Conservation (phyloP, 2,113 vertebrate species). For the Rallus limicola region DNA sequence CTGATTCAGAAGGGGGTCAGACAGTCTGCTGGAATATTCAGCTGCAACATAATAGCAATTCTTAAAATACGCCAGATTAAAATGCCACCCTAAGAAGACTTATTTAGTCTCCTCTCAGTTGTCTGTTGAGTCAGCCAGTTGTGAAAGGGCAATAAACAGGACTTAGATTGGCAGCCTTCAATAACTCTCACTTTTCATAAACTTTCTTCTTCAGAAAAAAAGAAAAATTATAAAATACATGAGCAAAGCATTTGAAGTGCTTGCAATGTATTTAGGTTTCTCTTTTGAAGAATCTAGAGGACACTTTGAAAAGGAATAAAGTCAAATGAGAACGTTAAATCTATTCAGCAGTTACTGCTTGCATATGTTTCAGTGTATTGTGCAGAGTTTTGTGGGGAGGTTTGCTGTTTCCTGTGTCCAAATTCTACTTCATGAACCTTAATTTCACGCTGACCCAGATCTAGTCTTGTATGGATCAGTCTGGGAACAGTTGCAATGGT, state of each 20-base stretch:
- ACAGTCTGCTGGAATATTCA: slow-evolving; percentile 13
- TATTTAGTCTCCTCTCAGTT: slow-evolving; percentile 41
- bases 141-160: slow-evolving; percentile 6
- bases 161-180: neutral
- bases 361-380: neutral
- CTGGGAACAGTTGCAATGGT: neutral
- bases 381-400: neutral
- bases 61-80: slow-evolving; percentile 46
- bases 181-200: neutral
- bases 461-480: neutral
- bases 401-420: neutral
- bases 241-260: neutral
- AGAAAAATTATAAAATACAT: neutral
- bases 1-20: slow-evolving; percentile 24
- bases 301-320: neutral
- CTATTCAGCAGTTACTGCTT: neutral
- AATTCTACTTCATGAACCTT: neutral
- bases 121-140: slow-evolving; percentile 51
- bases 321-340: neutral
- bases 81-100: slow-evolving; percentile 18
- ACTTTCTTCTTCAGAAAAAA: neutral
- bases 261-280: neutral
- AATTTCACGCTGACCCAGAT: neutral
- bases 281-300: slow-evolving; percentile 3
- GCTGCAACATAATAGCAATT: slow-evolving; percentile 33